Base-by-base conservation (phyloP, 2,113 vertebrate species). In the Lepisosteus oculatus region DNA sequence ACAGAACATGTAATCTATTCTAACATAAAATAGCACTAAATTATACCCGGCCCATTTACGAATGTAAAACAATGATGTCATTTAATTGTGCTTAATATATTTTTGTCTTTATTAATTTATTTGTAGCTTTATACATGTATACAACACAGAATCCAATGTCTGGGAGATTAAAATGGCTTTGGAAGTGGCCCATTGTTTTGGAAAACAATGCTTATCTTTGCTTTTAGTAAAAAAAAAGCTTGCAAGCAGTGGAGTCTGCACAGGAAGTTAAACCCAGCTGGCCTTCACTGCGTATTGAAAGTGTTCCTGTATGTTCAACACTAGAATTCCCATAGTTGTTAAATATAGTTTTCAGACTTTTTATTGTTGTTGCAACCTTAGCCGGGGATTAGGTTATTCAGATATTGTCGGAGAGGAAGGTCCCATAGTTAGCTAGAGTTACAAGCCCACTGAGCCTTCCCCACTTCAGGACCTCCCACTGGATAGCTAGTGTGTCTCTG, bases 281-380 rank as follows among this genome's bases (percentile, higher is more conserved):
- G 88, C 90, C 89, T 92, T 90, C 80, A 74, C 77, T 78, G 84
- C 77, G 80, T 85, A 92, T 92, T 90, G 86, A 92, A 89, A 90
- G 89, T 90, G 89, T 91, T 92, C 89, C 89, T 90, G 89, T 88
- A 78, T 57, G 81, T 75, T 76, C 80, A 76, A 75, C 80, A 76
- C 71, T 76, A 82, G 78, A 84, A 85, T 91, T 92, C 91, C 89
- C 91, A 92, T 80, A 86, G 43, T 80, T 79, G 87, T 89, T 92
- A 92, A 91, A 92, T 92, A 90, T 91, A 92, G 90, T 84, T 77
- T 72, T 62, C 72, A 74, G 80, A 82, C 85, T 71, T 76, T 73
- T 76, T 83, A 85, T 77, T 90, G 87, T 85, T 85, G 88, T 84
- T 77, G 78, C 74, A 65, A 78, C 71, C 69, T 72, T 70, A 70